These are phyloP conservation scores for Bungarus multicinctus DNA, from an alignment of 2,113 vertebrate genomes.

Conservation along the genomic window DNA sequence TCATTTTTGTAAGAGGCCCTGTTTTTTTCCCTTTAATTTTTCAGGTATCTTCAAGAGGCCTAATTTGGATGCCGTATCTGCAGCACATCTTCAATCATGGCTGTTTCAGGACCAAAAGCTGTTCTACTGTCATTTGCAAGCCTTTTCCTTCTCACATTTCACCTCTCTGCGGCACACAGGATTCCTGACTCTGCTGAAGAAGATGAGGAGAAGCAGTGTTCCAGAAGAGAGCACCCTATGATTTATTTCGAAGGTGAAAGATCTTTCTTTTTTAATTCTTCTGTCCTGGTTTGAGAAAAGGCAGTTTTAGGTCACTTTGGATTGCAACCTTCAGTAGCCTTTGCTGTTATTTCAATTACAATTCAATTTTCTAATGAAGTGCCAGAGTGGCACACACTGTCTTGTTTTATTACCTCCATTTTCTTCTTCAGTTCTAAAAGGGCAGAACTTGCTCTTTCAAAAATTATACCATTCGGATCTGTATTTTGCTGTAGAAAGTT, in stretches of 20 bases:
- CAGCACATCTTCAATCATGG: constrained; percentile 81
- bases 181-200: constrained; percentile 58
- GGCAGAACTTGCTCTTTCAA: not conserved
- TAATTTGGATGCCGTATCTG: constrained; percentile 78
- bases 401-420: not conserved
- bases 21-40: constrained; percentile 56
- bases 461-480: not conserved
- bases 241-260: constrained; percentile 92
- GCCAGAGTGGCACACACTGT: not conserved
- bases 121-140: constrained; percentile 74
- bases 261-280: not conserved
- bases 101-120: constrained; percentile 74
- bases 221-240: constrained; percentile 85
- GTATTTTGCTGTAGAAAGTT: not conserved
- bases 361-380: not conserved
- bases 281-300: constrained; percentile 28
- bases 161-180: constrained; percentile 72
- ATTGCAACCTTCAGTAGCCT: constrained; percentile 8
- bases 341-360: not conserved
- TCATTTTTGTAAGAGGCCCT: not conserved
- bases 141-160: constrained; percentile 75
- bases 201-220: constrained; percentile 75
- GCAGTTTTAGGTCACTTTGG: constrained; percentile 34
- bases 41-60: constrained; percentile 77
- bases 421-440: not conserved